phyloP scores from a whole-genome alignment of 2,113 vertebrate species.

The Maccullochella peelii region DNA sequence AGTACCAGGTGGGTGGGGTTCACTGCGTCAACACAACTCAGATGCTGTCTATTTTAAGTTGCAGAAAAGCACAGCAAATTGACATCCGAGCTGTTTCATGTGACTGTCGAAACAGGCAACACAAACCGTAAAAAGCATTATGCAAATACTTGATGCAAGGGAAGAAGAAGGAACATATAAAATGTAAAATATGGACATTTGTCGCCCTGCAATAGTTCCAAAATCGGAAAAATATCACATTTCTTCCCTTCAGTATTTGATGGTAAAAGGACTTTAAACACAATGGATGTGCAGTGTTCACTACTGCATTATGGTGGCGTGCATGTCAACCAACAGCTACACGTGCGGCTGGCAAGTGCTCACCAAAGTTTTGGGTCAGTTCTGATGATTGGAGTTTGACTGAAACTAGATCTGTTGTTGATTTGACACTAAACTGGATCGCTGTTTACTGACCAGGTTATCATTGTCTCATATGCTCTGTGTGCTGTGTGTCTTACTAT shows the following conservation, averaged over 20 bases:
- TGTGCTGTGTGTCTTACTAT: background rate
- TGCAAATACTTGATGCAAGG: background rate
- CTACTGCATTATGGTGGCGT: background rate
- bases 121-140: background rate
- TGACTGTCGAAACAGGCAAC: background rate
- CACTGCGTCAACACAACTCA: conserved; percentile 19
- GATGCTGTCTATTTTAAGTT: background rate
- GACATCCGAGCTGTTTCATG: background rate
- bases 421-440: background rate
- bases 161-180: background rate
- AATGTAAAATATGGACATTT: background rate
- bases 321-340: background rate
- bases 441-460: background rate
- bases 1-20: conserved; percentile 41
- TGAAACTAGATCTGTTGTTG: background rate
- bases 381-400: background rate
- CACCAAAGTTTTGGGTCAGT: background rate
- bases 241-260: conserved; percentile 1
- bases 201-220: background rate
- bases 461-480: background rate
- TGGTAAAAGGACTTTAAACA: background rate
- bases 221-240: background rate
- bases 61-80: background rate
- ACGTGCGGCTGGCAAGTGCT: background rate
- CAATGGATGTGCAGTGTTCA: background rate